phyloP scores from a whole-genome alignment of 1,140 invertebrate species.

The Brachionus rubens region DNA sequence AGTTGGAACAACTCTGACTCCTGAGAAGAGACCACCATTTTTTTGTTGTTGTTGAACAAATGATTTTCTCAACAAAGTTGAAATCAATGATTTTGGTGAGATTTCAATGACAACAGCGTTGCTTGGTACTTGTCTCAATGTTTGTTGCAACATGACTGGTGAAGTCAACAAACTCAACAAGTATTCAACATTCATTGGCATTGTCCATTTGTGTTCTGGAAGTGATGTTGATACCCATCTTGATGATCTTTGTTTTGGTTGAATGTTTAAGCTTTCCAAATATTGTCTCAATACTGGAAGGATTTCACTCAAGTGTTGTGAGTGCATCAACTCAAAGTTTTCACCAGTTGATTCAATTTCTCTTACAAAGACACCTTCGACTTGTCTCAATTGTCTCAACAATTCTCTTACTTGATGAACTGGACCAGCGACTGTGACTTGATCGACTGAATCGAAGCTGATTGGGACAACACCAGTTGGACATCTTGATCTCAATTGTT shows the following conservation, averaged over 20 bases:
- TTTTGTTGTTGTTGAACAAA: background rate
- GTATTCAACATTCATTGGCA: conserved; percentile 78
- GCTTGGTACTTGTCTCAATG: conserved; percentile 73
- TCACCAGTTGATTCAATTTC: conserved; percentile 64
- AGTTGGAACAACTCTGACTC: background rate
- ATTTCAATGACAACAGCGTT: conserved; percentile 86
- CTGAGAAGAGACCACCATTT: background rate
- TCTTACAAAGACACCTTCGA: conserved; percentile 17
- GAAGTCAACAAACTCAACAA: conserved; percentile 87
- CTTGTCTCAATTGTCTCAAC: conserved; percentile 25
- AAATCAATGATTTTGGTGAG: conserved; percentile 82
- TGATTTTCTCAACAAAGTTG: conserved; percentile 78
- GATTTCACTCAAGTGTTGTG: conserved; percentile 54
- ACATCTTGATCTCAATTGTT: conserved; percentile 72
- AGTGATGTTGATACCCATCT: conserved; percentile 91
- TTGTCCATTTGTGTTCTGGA: conserved; percentile 74
- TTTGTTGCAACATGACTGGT: conserved; percentile 82
- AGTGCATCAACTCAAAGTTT: conserved; percentile 89
- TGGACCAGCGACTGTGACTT: conserved; percentile 86
- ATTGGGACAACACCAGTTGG: conserved; percentile 75
- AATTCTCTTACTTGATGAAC: conserved; percentile 11
- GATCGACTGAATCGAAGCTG: conserved; percentile 87
- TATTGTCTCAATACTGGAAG: conserved; percentile 19
- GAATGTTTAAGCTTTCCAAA: conserved; percentile 23
- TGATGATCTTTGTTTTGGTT: conserved; percentile 68